phyloP scores from a whole-genome alignment of 2,113 vertebrate species.

The Toxotes chatareus region DNA sequence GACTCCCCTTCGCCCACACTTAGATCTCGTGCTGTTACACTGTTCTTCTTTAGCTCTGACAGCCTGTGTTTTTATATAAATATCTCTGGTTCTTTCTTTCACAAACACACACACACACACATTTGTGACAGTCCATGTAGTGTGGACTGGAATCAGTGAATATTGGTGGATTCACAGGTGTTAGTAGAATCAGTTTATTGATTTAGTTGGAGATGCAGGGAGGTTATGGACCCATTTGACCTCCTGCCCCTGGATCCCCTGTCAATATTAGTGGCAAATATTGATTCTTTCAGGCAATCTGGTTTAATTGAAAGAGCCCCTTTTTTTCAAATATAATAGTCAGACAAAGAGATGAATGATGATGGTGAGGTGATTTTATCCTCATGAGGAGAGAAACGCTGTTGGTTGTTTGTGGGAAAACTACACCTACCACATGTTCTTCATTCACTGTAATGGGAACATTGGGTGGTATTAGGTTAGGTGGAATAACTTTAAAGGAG shows the following conservation, averaged over 20 bases:
- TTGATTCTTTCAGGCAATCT: conserved; percentile 58
- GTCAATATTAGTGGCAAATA: conserved; percentile 60
- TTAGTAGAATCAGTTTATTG: conserved; percentile 47
- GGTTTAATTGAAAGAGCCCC: conserved; percentile 37
- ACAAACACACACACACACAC: conserved; percentile 15
- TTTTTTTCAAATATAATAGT: conserved; percentile 25
- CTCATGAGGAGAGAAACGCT: not conserved
- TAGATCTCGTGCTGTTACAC: conserved; percentile 41
- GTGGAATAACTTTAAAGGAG: not conserved
- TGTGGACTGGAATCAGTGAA: conserved; percentile 23
- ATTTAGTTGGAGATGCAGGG: conserved; percentile 30
- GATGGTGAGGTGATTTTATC: conserved; percentile 8
- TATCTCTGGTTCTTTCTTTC: conserved; percentile 22
- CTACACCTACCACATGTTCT: not conserved
- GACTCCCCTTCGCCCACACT: conserved; percentile 4
- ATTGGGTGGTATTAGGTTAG: not conserved
- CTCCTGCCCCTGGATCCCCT: conserved; percentile 13
- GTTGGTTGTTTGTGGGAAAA: not conserved
- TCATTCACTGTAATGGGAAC: not conserved
- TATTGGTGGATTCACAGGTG: conserved; percentile 15
- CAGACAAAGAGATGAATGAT: conserved; percentile 35
- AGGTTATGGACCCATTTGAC: conserved; percentile 53
- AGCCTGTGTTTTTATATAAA: conserved; percentile 64
- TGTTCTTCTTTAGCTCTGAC: conserved; percentile 39
- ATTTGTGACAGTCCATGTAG: not conserved